These are phyloP conservation scores for Batillaria attramentaria DNA, from an alignment of 1,140 invertebrate genomes.

Conservation along the genomic window DNA sequence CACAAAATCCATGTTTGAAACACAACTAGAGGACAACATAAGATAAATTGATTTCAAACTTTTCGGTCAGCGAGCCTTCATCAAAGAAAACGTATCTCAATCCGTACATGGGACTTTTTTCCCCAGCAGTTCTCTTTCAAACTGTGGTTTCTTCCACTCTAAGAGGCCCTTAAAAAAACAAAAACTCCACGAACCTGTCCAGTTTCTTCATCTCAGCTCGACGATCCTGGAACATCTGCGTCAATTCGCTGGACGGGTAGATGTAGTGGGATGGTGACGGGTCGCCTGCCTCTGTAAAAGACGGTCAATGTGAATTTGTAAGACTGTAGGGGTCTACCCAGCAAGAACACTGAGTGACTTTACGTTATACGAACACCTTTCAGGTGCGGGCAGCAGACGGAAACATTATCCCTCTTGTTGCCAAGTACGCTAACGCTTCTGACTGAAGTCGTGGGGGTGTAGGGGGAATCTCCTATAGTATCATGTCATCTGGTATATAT, in stretches of 20 bases:
- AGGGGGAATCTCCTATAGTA: too few species aligned
- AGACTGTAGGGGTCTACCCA: not conserved
- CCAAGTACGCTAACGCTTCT: too few species aligned
- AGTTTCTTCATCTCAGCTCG: not conserved
- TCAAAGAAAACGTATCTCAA: too few species aligned
- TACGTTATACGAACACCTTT: not conserved
- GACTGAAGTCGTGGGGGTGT: too few species aligned
- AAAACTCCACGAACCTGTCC: not conserved
- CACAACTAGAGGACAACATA: too few species aligned
- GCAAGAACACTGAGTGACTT: not conserved
- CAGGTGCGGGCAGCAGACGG: not conserved
- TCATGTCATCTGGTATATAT: not conserved
- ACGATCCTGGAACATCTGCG: slow-evolving; percentile 8
- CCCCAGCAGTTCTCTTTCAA: too few species aligned
- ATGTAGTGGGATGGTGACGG: slow-evolving; percentile 15
- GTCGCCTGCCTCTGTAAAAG: slow-evolving; percentile 1
- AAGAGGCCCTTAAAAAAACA: too few species aligned
- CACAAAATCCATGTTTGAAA: not conserved
- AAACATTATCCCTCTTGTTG: not conserved
- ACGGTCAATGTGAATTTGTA: not conserved
- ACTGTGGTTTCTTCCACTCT: too few species aligned
- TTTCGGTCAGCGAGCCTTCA: too few species aligned
- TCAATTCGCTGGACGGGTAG: slow-evolving; percentile 23
- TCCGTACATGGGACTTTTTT: too few species aligned
- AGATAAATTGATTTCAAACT: too few species aligned